Conservation (phyloP, 2,797 vertebrate genomes). For the Chanos chanos region DNA sequence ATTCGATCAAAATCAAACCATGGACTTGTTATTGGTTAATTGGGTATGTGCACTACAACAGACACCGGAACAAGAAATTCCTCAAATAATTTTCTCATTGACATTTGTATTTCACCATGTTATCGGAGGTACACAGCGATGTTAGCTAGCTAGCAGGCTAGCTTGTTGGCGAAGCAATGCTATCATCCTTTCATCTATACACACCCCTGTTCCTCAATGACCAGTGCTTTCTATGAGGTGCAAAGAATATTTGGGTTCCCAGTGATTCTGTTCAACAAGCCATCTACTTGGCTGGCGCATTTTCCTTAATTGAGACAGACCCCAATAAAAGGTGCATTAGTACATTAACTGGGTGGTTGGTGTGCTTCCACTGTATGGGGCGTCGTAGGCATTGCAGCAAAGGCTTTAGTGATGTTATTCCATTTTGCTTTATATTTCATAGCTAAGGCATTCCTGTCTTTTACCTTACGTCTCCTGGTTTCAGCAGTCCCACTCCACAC, state of each 20-base stretch:
- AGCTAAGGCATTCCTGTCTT: conserved; percentile 45
- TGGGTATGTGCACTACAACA: too few relatives aligned
- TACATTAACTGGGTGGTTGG: conserved; percentile 34
- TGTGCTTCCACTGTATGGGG: conserved; percentile 57
- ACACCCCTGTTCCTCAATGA: not conserved
- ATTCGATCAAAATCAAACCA: too few relatives aligned
- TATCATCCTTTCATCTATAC: not conserved
- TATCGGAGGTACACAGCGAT: not conserved
- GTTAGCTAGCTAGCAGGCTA: not conserved
- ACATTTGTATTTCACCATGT: too few relatives aligned
- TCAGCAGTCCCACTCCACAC: conserved; percentile 95
- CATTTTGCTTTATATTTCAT: conserved; percentile 37
- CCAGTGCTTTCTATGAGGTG: not conserved
- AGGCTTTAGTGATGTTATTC: conserved; percentile 39
- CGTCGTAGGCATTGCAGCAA: conserved; percentile 38
- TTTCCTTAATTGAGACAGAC: too few relatives aligned
- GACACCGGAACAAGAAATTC: too few relatives aligned
- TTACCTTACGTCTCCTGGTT: conserved; percentile 94
- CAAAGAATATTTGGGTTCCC: not conserved
- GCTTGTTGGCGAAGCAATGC: not conserved
- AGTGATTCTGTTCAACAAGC: not conserved
- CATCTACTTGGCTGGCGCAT: not conserved
- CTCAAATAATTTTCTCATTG: too few relatives aligned
- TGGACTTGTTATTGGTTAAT: too few relatives aligned
- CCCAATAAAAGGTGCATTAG: too few relatives aligned